phyloP scores from a whole-genome alignment of 2,888 invertebrate genomes.

The Rhingia rostrata region DNA sequence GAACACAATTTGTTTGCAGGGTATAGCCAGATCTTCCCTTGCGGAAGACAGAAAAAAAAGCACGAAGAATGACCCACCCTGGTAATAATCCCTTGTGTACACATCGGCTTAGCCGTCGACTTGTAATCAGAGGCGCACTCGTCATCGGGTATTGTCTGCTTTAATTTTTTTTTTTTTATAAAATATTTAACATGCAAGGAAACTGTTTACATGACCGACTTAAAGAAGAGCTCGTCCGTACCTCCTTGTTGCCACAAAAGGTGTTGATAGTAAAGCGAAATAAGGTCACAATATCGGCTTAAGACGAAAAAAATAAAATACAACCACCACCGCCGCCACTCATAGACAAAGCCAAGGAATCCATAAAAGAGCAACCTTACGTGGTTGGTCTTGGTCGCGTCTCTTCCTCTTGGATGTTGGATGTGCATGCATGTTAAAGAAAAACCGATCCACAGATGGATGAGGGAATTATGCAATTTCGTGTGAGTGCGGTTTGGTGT shows the following conservation, averaged over 20 bases:
- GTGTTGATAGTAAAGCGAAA: conserved; percentile 40
- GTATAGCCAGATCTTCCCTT: not conserved
- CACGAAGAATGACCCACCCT: conserved; percentile 2
- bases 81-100: conserved; percentile 42
- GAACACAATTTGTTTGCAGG: conserved; percentile 11
- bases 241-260: conserved; percentile 34
- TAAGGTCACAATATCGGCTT: conserved; percentile 56
- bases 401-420: not conserved
- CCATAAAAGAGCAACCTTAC: conserved; percentile 61
- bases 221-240: conserved; percentile 16
- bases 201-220: conserved; percentile 17
- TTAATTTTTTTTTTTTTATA: not conserved
- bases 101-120: conserved; percentile 12
- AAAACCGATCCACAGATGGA: conserved; percentile 12
- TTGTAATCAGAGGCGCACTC: conserved; percentile 1
- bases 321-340: not conserved
- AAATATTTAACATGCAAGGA: not conserved
- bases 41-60: not conserved
- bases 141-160: conserved; percentile 6
- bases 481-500: conserved; percentile 66
- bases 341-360: conserved; percentile 56
- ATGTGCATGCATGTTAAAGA: not conserved
- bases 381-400: not conserved
- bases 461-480: conserved; percentile 63
- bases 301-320: conserved; percentile 7